Evolutionary conservation across 2,113 vertebrate genomes (phyloP).

Genomic region (Tetrax tetrax): DNA sequence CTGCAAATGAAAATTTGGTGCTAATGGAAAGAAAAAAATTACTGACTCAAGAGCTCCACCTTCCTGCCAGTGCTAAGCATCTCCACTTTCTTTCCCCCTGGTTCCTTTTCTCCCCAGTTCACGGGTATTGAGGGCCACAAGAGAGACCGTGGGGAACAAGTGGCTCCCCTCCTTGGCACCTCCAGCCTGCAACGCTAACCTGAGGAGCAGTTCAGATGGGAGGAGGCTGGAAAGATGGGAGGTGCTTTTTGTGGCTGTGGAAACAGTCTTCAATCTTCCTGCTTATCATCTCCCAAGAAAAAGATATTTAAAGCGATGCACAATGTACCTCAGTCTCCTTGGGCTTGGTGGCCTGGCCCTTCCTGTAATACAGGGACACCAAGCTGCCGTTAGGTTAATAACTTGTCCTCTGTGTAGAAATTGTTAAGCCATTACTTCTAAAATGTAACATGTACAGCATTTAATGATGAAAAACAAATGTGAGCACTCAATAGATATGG

Average conservation of each 20-base stretch:
- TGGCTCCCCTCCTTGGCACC: neutral
- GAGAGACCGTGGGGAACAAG: fast-evolving
- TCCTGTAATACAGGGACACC: neutral
- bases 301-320: fast-evolving
- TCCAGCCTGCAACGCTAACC: neutral
- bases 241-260: fast-evolving
- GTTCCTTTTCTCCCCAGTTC: neutral
- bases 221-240: neutral
- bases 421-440: fast-evolving
- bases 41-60: neutral
- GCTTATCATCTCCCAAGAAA: neutral
- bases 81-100: neutral
- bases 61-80: neutral
- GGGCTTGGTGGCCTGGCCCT: neutral
- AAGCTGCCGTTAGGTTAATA: neutral
- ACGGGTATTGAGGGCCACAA: neutral
- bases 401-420: neutral
- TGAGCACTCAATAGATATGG: fast-evolving
- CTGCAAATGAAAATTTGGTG: neutral
- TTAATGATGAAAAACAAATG: neutral
- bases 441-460: neutral
- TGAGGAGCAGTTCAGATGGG: neutral
- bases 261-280: neutral
- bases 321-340: fast-evolving
- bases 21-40: neutral